These are phyloP conservation scores for Alfaro cultratus DNA, from an alignment of 2,797 vertebrate species.

Conservation along the genomic window DNA sequence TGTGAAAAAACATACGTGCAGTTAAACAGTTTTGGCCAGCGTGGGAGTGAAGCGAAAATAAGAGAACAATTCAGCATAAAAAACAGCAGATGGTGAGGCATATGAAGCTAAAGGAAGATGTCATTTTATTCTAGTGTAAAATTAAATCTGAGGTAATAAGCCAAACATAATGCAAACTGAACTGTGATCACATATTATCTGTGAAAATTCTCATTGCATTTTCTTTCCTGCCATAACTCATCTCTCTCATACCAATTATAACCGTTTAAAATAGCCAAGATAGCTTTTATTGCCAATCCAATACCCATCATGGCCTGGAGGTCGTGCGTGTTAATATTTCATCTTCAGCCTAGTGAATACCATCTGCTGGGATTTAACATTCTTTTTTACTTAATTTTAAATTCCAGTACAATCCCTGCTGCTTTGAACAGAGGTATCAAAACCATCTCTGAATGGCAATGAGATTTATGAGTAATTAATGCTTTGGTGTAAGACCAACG, in stretches of 20 bases:
- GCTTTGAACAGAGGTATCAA: slow-evolving; percentile 63
- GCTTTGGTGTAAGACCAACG: slow-evolving; percentile 1
- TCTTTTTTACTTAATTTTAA: slow-evolving; percentile 62
- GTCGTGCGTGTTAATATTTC: slow-evolving; percentile 71
- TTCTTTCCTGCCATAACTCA: slow-evolving; percentile 41
- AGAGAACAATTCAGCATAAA: slow-evolving; percentile 31
- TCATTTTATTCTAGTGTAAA: slow-evolving; percentile 34
- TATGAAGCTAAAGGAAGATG: slow-evolving; percentile 11
- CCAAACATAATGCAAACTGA: slow-evolving; percentile 36
- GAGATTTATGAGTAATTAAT: slow-evolving; percentile 70
- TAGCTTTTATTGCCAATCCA: slow-evolving; percentile 72
- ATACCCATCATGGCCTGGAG: slow-evolving; percentile 57
- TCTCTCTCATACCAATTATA: slow-evolving; percentile 54
- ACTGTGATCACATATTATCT: slow-evolving; percentile 27
- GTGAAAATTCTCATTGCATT: slow-evolving; percentile 22
- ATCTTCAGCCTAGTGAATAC: slow-evolving; percentile 60
- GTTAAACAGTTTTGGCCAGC: slow-evolving; percentile 44
- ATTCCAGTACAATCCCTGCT: slow-evolving; percentile 50
- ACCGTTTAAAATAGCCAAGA: slow-evolving; percentile 52
- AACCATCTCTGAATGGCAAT: slow-evolving; percentile 47
- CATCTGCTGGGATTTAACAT: slow-evolving; percentile 62
- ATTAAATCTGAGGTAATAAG: slow-evolving; percentile 55
- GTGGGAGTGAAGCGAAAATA: slow-evolving; percentile 36
- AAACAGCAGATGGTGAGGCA: slow-evolving; percentile 57
- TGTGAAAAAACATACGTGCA: slow-evolving; percentile 49